Evolutionary conservation across 1,140 invertebrate species (phyloP), one percentile per base, ranked within the genome.

Genomic region (Thaumetopoea pityocampa): DNA sequence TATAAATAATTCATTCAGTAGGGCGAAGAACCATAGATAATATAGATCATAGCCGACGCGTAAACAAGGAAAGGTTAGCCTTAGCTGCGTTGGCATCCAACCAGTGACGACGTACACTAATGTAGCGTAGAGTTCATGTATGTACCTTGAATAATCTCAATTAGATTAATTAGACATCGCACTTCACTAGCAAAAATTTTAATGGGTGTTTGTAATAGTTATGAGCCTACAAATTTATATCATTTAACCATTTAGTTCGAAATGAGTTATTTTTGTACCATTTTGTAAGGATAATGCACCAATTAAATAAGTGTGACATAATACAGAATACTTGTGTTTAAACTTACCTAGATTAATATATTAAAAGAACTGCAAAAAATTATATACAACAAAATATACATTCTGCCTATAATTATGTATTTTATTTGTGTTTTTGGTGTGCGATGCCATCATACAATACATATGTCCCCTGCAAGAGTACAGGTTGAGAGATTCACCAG

Each of bases 121-220:
- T 65, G 18, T 70, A 68, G 52, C 29, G 35, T 76, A 54, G 61
- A 60, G n/a, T n/a, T 48, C 37, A 61, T 79, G 57, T 77, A 79
- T 77, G 64, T 82, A 82, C 68, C 72, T 78, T 77, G 35, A 74
- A 79, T 78, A 80, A 80, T 82, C 76, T 82, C 76, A 80, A 66
- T 61, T 74, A 73, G 57, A 51, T 49, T 68, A 58, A 60, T 52
- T 74, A 64, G 42, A 41, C 49, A 58, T 64, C 52, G 59, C 23
- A 28, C 16, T 27, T 35, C 20, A 34, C 26, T 7, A 26, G 30
- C 26, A 18, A 29, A 41, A 37, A 18, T 42, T 33, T 42, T 40
- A 37, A 23, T 27, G 17, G 5, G 5, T 12, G 26, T 43, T 17
- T 44, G 12, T 20, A 55, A 42, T n/a, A n/a, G n/a, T n/a, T n/a